Evolutionary conservation across 2,888 invertebrate species (phyloP).

Genomic region (Rhaphigaster nebulosa): DNA sequence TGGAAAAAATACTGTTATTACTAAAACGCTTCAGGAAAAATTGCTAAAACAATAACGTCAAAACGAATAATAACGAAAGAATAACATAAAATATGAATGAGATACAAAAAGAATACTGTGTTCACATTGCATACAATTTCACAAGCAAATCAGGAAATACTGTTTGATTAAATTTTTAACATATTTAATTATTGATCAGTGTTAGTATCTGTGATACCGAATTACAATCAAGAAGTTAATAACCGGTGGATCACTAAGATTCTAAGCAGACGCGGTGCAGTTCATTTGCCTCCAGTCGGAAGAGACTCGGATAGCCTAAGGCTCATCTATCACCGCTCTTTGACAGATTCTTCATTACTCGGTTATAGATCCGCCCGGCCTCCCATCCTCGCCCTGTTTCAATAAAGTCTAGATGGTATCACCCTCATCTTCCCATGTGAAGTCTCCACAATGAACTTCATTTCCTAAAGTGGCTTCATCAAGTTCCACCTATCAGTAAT

Average conservation of each 20-base stretch:
- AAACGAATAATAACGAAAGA: no score
- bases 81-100: no score
- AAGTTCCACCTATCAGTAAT: background rate
- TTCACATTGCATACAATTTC: no score
- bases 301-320: background rate
- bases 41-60: no score
- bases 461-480: conserved; percentile 24
- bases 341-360: conserved; percentile 45
- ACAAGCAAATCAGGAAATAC: no score
- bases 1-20: no score
- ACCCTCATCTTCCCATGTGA: conserved; percentile 22
- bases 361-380: conserved; percentile 16
- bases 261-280: background rate
- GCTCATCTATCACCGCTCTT: conserved; percentile 28
- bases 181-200: no score
- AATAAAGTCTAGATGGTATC: conserved; percentile 26
- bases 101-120: no score
- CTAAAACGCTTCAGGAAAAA: no score
- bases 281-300: conserved; percentile 32
- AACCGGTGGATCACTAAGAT: background rate
- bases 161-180: no score
- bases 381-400: conserved; percentile 12
- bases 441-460: conserved; percentile 6
- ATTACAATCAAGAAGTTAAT: background rate
- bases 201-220: no score